A percentile compares a stretch with the other conserved stretches of the same genome.
Conservation (phyloP, 2,888 invertebrate genomes). For the Perizoma flavofasciatum region DNA sequence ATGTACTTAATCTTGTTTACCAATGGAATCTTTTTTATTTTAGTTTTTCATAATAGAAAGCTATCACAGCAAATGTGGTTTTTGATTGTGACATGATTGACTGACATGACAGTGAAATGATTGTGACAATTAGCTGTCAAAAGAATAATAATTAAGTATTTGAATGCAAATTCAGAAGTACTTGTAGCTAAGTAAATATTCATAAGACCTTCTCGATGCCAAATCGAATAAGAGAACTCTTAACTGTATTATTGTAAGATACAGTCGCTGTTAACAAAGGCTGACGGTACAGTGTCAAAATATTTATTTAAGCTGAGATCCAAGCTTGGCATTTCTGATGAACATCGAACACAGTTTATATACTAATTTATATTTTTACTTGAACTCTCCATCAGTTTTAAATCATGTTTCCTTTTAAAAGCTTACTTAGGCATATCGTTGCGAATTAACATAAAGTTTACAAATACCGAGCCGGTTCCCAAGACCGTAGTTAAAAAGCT, state of each 20-base stretch:
- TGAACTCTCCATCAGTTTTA: conserved; percentile 10
- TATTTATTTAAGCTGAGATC: conserved; percentile 37
- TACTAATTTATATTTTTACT: conserved; percentile 22
- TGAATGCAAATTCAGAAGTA: conserved; percentile 3
- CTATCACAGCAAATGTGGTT: no score
- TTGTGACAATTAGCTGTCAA: not conserved
- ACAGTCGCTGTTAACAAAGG: conserved; percentile 31
- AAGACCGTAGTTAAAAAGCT: conserved; percentile 24
- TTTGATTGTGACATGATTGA: no score
- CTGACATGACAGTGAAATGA: no score
- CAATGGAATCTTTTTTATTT: no score
- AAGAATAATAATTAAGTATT: not conserved
- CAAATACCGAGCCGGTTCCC: conserved; percentile 24
- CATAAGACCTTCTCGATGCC: conserved; percentile 8
- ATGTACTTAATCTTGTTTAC: not conserved
- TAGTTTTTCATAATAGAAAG: no score
- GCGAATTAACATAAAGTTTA: conserved; percentile 32
- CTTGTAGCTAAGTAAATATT: conserved; percentile 13
- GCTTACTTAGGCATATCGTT: conserved; percentile 21
- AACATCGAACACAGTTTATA: conserved; percentile 22
- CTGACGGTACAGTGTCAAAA: conserved; percentile 34
- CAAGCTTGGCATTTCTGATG: conserved; percentile 26
- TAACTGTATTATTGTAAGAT: conserved; percentile 22
- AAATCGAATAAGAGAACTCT: conserved; percentile 13
- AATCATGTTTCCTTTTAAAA: conserved; percentile 9